These are phyloP conservation scores for Lasius fuliginosus DNA, from an alignment of 2,888 invertebrate genomes.

Conservation along the genomic window DNA sequence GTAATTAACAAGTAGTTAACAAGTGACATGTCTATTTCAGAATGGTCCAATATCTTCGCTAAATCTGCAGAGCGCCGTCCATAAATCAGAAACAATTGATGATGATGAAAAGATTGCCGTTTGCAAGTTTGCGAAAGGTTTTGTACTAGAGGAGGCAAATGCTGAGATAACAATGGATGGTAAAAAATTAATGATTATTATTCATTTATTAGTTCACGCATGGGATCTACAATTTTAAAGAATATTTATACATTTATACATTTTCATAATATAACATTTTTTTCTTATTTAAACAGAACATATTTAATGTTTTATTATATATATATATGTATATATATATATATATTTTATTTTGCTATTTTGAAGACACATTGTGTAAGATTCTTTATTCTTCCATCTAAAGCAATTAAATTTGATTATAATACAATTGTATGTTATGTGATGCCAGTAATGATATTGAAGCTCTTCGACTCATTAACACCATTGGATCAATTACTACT, in stretches of 20 bases:
- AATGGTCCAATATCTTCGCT: slow-evolving; percentile 63
- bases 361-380: not conserved
- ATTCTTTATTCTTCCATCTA: not conserved
- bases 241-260: not conserved
- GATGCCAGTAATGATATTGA: slow-evolving; percentile 88
- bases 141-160: slow-evolving; percentile 87
- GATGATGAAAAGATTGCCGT: slow-evolving; percentile 76
- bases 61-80: not conserved
- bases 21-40: slow-evolving; percentile 56
- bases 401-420: not conserved
- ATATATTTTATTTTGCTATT: not conserved
- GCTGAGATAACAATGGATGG: slow-evolving; percentile 88
- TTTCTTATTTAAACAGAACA: not conserved
- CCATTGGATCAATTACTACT: slow-evolving; percentile 89
- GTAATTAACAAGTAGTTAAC: not conserved
- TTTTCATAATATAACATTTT: not conserved
- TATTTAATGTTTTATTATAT: not conserved
- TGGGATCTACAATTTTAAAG: not conserved
- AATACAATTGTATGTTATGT: not conserved
- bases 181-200: slow-evolving; percentile 74
- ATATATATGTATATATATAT: not conserved
- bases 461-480: slow-evolving; percentile 89
- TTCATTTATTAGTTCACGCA: not conserved
- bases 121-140: slow-evolving; percentile 87
- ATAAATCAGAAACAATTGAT: not conserved